Evolutionary conservation across 1,140 invertebrate genomes (phyloP), one percentile per base, ranked within the genome.

Genomic region (Sycobia sp.): DNA sequence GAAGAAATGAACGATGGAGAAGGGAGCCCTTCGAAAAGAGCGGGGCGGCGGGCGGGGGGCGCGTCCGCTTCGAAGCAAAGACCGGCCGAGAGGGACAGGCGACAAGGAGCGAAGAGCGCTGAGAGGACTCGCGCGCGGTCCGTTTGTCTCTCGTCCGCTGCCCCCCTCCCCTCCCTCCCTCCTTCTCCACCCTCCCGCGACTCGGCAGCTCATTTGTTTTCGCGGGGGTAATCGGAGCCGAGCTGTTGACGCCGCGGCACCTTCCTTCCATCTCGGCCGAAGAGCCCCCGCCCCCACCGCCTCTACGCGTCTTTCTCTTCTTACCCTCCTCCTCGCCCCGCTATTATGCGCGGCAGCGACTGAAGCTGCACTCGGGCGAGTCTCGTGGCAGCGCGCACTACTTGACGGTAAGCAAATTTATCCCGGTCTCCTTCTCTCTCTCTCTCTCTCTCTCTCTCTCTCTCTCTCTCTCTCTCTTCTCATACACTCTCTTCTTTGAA

Each of bases 181-280:
- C 20, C 44, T 4, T 14, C 47, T 13, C 47, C 25, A 32, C 29
- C 29, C 29, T 11, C 18, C 8, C 49, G 32, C 29, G n/a, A 20
- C 56, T 25, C 25, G 56, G 44, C 49, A 39, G 57, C 68, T 76
- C 73, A 71, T 77, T 76, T 75, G 71, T 78, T 74, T 75, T 66
- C 67, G 29, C 66, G 49, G 51, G 57, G 64, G 70, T 72, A 73
- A 73, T 67, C 65, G 53, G 63, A 74, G 69, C 60, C 58, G 55
- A 39, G 64, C 67, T 74, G 69, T 72, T 69, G 69, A 67, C 70
- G 59, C 71, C 66, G 66, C 71, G 62, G 61, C 71, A 71, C 71
- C 69, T 71, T 62, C 53, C 46, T 54, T 29, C 63, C 14, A 14
- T 32, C 53, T n/a, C n/a, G n/a, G n/a, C n/a, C n/a, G n/a, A n/a